Conservation (phyloP, 2,113 vertebrate genomes). For the Prunella himalayana region DNA sequence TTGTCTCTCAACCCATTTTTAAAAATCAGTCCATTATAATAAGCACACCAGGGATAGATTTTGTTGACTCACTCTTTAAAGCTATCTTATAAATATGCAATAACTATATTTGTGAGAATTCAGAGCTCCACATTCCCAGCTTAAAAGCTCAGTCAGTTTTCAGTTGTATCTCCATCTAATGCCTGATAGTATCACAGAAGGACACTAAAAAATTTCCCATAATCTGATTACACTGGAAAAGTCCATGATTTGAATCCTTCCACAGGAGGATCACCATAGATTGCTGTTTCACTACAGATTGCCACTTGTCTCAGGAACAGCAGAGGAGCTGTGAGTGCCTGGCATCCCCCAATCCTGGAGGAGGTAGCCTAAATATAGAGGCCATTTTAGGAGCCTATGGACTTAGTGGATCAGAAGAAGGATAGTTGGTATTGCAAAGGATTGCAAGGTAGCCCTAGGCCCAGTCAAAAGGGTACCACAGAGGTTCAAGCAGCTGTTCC, state of each 20-base stretch:
- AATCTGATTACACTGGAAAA: background rate
- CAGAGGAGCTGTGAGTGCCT: background rate
- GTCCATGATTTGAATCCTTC: background rate
- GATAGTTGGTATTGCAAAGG: background rate
- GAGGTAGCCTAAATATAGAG: background rate
- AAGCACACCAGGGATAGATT: background rate
- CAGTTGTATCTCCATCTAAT: background rate
- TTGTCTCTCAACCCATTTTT: slow-evolving; percentile 21
- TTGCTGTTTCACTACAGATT: background rate
- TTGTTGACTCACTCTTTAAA: slow-evolving; percentile 53
- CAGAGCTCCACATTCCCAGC: background rate
- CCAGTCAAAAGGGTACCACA: background rate
- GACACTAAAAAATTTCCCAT: background rate
- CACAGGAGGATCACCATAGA: background rate
- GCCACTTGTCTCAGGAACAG: background rate
- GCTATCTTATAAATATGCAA: slow-evolving; percentile 42
- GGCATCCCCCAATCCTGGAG: background rate
- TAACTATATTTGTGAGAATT: background rate
- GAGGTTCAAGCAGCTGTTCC: background rate
- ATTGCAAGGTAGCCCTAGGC: background rate
- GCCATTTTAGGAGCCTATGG: background rate
- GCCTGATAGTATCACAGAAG: background rate
- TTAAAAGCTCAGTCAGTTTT: background rate
- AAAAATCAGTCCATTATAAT: slow-evolving; percentile 31
- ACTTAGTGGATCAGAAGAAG: background rate